Evolutionary conservation across 2,888 invertebrate genomes (phyloP), one percentile per base, ranked within the genome.

Genomic region (Unio delphinus): DNA sequence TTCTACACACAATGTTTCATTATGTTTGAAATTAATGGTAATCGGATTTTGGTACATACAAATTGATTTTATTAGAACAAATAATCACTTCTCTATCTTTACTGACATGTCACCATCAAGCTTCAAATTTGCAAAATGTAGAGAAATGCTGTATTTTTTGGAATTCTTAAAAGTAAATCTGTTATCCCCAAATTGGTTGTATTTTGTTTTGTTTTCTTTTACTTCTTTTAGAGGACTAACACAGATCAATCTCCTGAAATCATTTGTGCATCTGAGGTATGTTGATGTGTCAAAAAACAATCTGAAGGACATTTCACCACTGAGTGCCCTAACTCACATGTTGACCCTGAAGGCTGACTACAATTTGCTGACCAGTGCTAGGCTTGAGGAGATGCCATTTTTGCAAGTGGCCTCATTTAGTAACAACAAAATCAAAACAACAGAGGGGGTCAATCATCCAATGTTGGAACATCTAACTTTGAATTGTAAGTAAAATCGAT

Each of bases 241-340:
- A 61, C 86, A 90, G 71, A 87, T 90, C 45, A 70, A 72, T 28
- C 74, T 89, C 7, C 77, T 90, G 61, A 84, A 85, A 65, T 76
- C 81, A n/a, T 90, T 83, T 76, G 88, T 90, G 70, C 89, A 90
- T 72, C 77, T 90, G 56, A 83, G 90, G n/a, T 90, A 88, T 70
- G 78, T 90, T 34, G 90, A 90, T 72, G 65, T 90, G 20, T 87
- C 87, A 63, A 87, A 86, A 69, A 90, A 90, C 77, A 81, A 82
- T 64, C 70, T 90, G 28, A 85, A 84, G 70, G 89, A 89, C 81
- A 82, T 90, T 56, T 83, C 86, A 15, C 80, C 88, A 7, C 81
- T 90, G 7, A 88, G 86, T 79, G 77, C 83, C 17, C 80, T 90
- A 20, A 86, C 88, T 7, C 88, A 89, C 73, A 73, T 90, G 80